phyloP scores from a whole-genome alignment of 2,113 vertebrate genomes.

The Paramormyrops kingsleyae region DNA sequence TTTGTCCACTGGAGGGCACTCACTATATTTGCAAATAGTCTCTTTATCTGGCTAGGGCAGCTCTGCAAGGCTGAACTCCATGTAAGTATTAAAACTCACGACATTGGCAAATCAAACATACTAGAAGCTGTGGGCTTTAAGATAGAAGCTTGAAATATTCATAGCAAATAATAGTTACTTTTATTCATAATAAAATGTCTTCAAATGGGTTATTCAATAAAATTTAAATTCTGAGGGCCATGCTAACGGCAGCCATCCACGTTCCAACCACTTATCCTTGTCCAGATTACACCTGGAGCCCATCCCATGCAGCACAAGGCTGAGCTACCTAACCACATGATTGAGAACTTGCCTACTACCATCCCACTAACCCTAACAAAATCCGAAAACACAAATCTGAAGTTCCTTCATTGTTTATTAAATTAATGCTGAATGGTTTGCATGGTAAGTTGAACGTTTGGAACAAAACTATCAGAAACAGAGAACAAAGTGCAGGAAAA shows the following conservation, averaged over 20 bases:
- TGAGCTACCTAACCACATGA: neutral
- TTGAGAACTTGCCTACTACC: neutral
- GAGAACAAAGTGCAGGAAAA: neutral
- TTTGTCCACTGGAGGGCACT: slow-evolving; percentile 19
- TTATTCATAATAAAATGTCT: neutral
- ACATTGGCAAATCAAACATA: neutral
- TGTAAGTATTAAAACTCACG: neutral
- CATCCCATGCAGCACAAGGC: neutral
- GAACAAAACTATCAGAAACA: neutral
- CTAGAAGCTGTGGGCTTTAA: neutral
- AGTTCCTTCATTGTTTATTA: neutral
- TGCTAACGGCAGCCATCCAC: neutral
- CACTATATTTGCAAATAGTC: neutral
- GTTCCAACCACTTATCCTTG: neutral
- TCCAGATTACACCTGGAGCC: neutral
- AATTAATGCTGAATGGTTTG: neutral
- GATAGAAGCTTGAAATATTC: neutral
- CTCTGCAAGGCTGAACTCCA: neutral
- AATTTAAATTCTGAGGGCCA: neutral
- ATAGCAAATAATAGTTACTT: neutral
- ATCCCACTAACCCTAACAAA: neutral
- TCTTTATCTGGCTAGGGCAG: neutral
- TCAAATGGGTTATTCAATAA: neutral
- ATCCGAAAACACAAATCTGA: neutral
- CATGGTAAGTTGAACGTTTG: neutral